Percentiles rank a stretch among this genome's conserved stretches.
These are phyloP conservation scores for Lampris megalopsis DNA, from an alignment of 2,113 vertebrate genomes.

Conservation along the genomic window DNA sequence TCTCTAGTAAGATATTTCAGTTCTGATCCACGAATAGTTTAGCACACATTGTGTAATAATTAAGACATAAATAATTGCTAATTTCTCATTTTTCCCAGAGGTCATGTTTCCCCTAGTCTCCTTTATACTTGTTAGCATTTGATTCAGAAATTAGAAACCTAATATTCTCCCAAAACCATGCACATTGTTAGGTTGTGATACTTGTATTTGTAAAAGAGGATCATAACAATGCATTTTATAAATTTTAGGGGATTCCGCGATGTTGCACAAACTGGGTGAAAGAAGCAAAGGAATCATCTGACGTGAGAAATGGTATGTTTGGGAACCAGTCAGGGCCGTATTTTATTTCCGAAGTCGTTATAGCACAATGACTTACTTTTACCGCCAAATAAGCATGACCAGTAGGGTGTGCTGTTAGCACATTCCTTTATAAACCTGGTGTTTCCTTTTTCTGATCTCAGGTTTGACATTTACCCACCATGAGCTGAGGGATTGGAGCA, in stretches of 20 bases:
- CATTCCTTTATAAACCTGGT: slow-evolving; percentile 32
- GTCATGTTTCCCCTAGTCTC: slow-evolving; percentile 11
- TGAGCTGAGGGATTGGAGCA: slow-evolving; percentile 18
- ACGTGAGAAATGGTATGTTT: slow-evolving; percentile 67
- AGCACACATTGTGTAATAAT: slow-evolving; percentile 26
- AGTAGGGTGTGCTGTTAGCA: slow-evolving; percentile 74
- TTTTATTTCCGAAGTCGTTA: background rate
- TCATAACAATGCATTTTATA: slow-evolving; percentile 28
- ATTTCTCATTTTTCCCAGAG: slow-evolving; percentile 13
- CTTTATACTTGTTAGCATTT: slow-evolving; percentile 19
- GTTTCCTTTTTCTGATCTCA: slow-evolving; percentile 57
- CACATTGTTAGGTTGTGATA: background rate
- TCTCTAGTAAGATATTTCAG: slow-evolving; percentile 12
- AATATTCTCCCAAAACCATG: background rate
- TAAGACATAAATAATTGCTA: background rate
- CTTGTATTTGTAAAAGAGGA: background rate
- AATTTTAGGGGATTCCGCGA: slow-evolving; percentile 50
- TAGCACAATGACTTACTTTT: background rate
- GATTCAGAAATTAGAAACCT: slow-evolving; percentile 18
- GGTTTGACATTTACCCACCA: slow-evolving; percentile 49
- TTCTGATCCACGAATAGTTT: background rate
- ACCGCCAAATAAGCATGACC: slow-evolving; percentile 46
- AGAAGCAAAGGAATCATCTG: slow-evolving; percentile 25
- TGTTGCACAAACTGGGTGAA: slow-evolving; percentile 16
- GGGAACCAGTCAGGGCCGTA: background rate